A percentile compares a stretch with the other conserved stretches of the same genome.
phyloP scores from a whole-genome alignment of 2,797 vertebrate genomes.

The Scleropages formosus region DNA sequence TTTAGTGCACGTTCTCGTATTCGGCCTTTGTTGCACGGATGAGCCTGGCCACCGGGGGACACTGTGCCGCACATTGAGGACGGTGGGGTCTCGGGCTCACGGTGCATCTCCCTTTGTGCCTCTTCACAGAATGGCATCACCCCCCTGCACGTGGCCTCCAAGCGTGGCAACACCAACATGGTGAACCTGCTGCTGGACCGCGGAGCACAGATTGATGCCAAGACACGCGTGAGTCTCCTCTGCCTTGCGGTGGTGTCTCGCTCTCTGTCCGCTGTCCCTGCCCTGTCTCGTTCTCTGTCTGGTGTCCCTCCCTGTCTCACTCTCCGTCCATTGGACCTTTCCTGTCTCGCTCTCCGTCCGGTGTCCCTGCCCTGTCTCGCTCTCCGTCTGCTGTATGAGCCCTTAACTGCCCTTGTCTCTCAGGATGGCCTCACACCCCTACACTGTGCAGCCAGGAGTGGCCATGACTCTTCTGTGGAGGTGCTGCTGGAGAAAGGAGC shows the following conservation, averaged over 20 bases:
- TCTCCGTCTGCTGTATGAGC: neutral
- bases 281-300: no score
- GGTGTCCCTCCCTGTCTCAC: neutral
- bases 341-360: neutral
- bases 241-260: neutral
- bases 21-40: neutral
- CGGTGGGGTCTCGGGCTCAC: no score
- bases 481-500: slow-evolving; percentile 87
- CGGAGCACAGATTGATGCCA: slow-evolving; percentile 90
- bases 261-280: neutral
- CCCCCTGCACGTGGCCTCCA: slow-evolving; percentile 93
- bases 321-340: neutral
- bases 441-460: slow-evolving; percentile 93
- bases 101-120: neutral
- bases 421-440: slow-evolving; percentile 94
- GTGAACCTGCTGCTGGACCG: slow-evolving; percentile 91
- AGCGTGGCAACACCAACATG: slow-evolving; percentile 97
- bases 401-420: neutral
- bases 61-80: no score
- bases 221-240: slow-evolving; percentile 61
- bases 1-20: slow-evolving; percentile 4
- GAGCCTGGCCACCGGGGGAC: no score
- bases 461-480: slow-evolving; percentile 87
- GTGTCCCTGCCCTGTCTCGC: neutral
- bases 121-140: slow-evolving; percentile 88